phyloP scores from a whole-genome alignment of 2,888 invertebrate species.

The Volucella inanis region DNA sequence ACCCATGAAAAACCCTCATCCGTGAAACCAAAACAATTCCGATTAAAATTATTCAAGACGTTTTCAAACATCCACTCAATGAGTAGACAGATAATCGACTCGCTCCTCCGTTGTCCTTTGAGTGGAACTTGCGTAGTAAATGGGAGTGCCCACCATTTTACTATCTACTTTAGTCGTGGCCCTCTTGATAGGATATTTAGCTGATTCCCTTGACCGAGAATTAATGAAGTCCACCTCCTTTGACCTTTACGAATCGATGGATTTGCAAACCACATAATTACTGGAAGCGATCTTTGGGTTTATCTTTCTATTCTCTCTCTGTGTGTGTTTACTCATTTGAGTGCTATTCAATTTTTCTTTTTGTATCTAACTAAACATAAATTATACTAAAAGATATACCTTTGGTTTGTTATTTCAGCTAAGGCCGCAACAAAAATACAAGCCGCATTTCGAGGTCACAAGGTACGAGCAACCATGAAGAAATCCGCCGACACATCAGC shows the following conservation, averaged over 20 bases:
- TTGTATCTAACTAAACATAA: slow-evolving; percentile 16
- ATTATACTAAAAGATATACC: slow-evolving; percentile 15
- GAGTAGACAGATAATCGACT: slow-evolving; percentile 26
- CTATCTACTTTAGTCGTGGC: slow-evolving; percentile 39
- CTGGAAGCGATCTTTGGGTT: background rate
- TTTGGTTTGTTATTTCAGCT: slow-evolving; percentile 77
- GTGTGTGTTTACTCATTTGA: slow-evolving; percentile 5
- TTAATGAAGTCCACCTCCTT: slow-evolving; percentile 38
- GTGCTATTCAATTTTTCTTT: background rate
- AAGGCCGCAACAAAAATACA: slow-evolving; percentile 94
- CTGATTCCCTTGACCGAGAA: background rate
- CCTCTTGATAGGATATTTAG: slow-evolving; percentile 15
- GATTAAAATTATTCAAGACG: slow-evolving; percentile 60
- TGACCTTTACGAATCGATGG: slow-evolving; percentile 46
- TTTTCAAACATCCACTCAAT: slow-evolving; percentile 33
- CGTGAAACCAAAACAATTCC: slow-evolving; percentile 21
- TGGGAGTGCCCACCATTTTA: slow-evolving; percentile 5
- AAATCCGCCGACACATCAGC: slow-evolving; percentile 84
- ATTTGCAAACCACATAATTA: slow-evolving; percentile 36
- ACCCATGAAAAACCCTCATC: slow-evolving; percentile 22
- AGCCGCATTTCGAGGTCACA: slow-evolving; percentile 93
- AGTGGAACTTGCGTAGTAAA: background rate
- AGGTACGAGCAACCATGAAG: slow-evolving; percentile 90
- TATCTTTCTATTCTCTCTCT: background rate
- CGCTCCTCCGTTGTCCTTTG: background rate